Base-by-base conservation (phyloP, 2,113 vertebrate species). In the Rhodinocichla rosea region DNA sequence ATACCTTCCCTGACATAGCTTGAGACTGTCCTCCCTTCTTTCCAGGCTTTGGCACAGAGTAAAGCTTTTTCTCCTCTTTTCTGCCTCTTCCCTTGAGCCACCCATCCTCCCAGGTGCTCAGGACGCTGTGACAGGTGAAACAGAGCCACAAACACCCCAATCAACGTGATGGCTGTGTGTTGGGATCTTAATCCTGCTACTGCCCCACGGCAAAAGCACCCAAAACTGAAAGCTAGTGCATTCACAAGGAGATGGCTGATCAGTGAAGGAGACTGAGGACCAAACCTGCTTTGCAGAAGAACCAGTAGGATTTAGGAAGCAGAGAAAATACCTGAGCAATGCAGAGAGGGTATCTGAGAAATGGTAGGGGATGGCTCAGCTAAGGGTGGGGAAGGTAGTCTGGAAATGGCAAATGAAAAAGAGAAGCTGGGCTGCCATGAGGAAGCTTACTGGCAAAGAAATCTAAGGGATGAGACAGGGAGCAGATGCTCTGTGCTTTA, bases 51-150 rank as follows among this genome's bases (percentile, higher is more conserved):
- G 49, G 18, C 17, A 26, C 17, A 15, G 24, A 49, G 10, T 18
- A 55, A 60, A 63, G 26, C 1, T 59, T 79, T 27, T 21, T 87
- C 33, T 73, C 13, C 26, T 57, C 45, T 89, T 40, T 45, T 42
- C 56, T 75, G 45, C 12, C 33, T 64, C 82, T 90, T 21, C 19
- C 17, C 32, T 30, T 44, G 59, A 45, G 57, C 26, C 65, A n/a
- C 10, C 17, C 78, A 45, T 23, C 18, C 35, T 63, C 73, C 39
- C 18, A 30, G 47, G 27, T 3, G 5, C 47, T 20, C 50, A 45
- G 3, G 1, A 22, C 0, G 2, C 42, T 24, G 19, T 3, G 3
- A 23, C 2, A 45, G 33, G n/a, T 56, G 59, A 89, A 69, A 52
- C 42, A 64, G 57, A 87, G 67, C 62, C 63, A 59, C 53, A 37